phyloP scores from a whole-genome alignment of 2,797 vertebrate genomes.

The Otolemur crassicaudatus region DNA sequence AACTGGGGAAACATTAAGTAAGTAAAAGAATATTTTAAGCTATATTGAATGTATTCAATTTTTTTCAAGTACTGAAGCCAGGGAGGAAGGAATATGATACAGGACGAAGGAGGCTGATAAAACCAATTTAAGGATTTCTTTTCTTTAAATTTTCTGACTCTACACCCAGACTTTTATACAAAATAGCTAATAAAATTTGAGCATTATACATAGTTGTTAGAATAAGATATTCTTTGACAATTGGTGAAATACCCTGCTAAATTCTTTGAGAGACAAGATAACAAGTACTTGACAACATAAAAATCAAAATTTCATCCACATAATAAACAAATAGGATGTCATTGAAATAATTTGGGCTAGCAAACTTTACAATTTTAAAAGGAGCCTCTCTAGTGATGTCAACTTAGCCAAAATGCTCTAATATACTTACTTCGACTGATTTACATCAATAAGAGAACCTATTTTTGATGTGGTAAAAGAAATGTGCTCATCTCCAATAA shows the following conservation, averaged over 20 bases:
- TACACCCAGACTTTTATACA: neutral
- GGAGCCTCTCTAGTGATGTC: neutral
- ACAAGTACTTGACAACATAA: slow-evolving; percentile 17
- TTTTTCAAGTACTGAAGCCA: neutral
- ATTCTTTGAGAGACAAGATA: neutral
- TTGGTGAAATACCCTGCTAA: neutral
- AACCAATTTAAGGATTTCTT: neutral
- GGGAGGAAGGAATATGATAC: neutral
- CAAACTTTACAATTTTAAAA: neutral
- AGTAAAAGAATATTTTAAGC: neutral
- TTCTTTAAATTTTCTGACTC: slow-evolving; percentile 17
- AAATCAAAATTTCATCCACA: neutral
- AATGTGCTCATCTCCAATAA: slow-evolving; percentile 99
- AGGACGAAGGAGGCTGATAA: neutral
- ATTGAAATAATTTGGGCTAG: neutral
- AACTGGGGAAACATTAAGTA: neutral
- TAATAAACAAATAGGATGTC: neutral
- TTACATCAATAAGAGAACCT: slow-evolving; percentile 98
- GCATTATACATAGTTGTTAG: neutral
- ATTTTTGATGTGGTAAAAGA: slow-evolving; percentile 99
- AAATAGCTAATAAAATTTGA: neutral
- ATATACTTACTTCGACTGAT: slow-evolving; percentile 96
- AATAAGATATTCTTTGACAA: neutral
- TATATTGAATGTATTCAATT: neutral
- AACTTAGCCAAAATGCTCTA: neutral